These are phyloP conservation scores for Drosophila setifemur DNA, from an alignment of 1,140 invertebrate species.

Conservation along the genomic window DNA sequence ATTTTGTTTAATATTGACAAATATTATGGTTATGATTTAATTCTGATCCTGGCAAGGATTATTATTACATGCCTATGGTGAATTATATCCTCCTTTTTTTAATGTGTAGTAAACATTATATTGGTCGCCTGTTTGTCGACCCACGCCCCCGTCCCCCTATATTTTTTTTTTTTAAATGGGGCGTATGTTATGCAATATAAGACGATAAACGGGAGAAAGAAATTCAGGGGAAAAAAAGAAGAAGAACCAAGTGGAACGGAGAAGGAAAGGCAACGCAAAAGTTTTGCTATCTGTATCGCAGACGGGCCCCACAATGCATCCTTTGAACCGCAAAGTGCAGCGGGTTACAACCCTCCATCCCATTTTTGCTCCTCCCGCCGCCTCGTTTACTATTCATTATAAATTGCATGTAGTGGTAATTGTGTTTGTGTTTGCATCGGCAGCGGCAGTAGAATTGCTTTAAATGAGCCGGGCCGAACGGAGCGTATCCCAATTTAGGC, in stretches of 20 bases:
- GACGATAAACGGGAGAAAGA: conserved; percentile 37
- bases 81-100: neutral
- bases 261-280: conserved; percentile 50
- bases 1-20: no score
- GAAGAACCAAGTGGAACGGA: conserved; percentile 36
- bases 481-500: conserved; percentile 80
- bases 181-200: conserved; percentile 68
- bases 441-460: conserved; percentile 62
- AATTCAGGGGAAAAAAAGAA: conserved; percentile 5
- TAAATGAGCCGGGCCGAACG: conserved; percentile 72
- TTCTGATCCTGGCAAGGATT: no score
- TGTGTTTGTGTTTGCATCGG: conserved; percentile 51
- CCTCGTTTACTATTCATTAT: conserved; percentile 62
- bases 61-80: neutral
- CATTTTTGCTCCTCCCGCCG: neutral
- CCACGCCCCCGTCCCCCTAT: conserved; percentile 1
- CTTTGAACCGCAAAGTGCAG: conserved; percentile 78
- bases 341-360: conserved; percentile 30
- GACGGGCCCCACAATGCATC: conserved; percentile 72
- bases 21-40: no score
- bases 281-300: conserved; percentile 75
- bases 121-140: conserved; percentile 63
- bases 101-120: conserved; percentile 46
- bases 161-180: conserved; percentile 20
- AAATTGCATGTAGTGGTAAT: conserved; percentile 73